phyloP scores from a whole-genome alignment of 35 echinoderm and acorn worm species.

The Apostichopus californicus region DNA sequence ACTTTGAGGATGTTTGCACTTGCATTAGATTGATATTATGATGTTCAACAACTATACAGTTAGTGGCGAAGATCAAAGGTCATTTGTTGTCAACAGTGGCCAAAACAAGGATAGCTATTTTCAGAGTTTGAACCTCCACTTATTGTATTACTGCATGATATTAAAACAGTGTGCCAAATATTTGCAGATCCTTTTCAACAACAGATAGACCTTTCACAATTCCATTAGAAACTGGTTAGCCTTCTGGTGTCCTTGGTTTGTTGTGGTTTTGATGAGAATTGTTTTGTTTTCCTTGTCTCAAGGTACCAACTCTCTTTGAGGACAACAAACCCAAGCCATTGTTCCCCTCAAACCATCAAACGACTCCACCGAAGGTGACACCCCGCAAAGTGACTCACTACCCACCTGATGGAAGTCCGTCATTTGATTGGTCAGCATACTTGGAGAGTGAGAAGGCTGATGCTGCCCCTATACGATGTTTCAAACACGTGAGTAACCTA shows the following conservation, averaged over 20 bases:
- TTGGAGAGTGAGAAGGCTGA: conserved; percentile 71
- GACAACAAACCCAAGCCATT: conserved; percentile 83
- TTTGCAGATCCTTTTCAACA: too few relatives aligned
- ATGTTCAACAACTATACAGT: too few relatives aligned
- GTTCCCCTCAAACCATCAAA: conserved; percentile 60
- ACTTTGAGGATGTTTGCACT: too few relatives aligned
- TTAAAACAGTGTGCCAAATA: too few relatives aligned
- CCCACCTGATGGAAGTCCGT: background rate
- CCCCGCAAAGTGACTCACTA: conserved; percentile 1
- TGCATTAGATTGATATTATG: too few relatives aligned
- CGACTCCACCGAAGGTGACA: conserved; percentile 1
- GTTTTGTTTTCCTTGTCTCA: conserved; percentile 10
- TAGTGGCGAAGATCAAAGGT: too few relatives aligned
- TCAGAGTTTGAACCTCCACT: too few relatives aligned
- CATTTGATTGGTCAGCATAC: conserved; percentile 89
- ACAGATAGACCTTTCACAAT: too few relatives aligned
- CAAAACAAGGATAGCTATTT: too few relatives aligned
- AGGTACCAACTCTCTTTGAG: conserved; percentile 95
- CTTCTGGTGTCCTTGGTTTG: background rate
- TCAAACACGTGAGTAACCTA: conserved; percentile 92
- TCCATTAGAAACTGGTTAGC: background rate
- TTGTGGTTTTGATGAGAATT: background rate
- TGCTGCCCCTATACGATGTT: conserved; percentile 84
- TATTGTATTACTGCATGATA: too few relatives aligned
- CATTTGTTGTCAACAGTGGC: too few relatives aligned